A percentile compares a stretch with the other conserved stretches of the same genome.
Evolutionary conservation across 2,888 invertebrate genomes (phyloP).

Genomic region (Neoascia interrupta): DNA sequence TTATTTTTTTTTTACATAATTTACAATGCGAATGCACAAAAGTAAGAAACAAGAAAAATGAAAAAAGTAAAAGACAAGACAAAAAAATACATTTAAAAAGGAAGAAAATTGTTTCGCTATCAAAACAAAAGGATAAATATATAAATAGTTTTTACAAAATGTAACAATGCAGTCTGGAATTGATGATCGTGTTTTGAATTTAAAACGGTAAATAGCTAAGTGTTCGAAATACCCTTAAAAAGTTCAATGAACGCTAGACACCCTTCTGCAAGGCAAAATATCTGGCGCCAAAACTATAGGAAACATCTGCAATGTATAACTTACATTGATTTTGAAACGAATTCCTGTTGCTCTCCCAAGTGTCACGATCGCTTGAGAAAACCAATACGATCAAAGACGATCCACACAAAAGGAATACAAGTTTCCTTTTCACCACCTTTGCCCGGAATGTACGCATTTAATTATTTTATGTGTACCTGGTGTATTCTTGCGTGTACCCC

Average conservation of each 20-base stretch:
- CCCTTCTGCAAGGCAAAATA: neutral
- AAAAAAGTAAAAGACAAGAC: conserved; percentile 4
- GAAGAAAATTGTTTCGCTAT: neutral
- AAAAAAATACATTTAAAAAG: conserved; percentile 21
- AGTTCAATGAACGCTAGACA: conserved; percentile 10
- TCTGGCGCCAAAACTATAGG: conserved; percentile 50
- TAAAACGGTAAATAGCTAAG: too few species aligned
- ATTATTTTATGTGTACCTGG: conserved; percentile 3
- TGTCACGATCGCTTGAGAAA: conserved; percentile 8
- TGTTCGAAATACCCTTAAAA: neutral
- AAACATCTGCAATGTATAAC: conserved; percentile 65
- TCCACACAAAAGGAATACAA: conserved; percentile 4
- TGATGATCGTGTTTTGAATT: neutral
- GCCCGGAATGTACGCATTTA: conserved; percentile 1
- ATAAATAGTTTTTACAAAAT: conserved; percentile 35
- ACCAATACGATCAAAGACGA: conserved; percentile 9
- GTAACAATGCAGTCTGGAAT: conserved; percentile 22
- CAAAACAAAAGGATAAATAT: neutral
- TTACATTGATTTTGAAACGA: conserved; percentile 25
- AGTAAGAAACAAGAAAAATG: conserved; percentile 12
- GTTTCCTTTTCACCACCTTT: conserved; percentile 39
- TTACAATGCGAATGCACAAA: conserved; percentile 57
- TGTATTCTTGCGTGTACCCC: conserved; percentile 19
- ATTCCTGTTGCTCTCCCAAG: conserved; percentile 37
- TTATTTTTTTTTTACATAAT: conserved; percentile 35